phyloP scores from a whole-genome alignment of 1,140 invertebrate species.

The Drosophila subobscura region DNA sequence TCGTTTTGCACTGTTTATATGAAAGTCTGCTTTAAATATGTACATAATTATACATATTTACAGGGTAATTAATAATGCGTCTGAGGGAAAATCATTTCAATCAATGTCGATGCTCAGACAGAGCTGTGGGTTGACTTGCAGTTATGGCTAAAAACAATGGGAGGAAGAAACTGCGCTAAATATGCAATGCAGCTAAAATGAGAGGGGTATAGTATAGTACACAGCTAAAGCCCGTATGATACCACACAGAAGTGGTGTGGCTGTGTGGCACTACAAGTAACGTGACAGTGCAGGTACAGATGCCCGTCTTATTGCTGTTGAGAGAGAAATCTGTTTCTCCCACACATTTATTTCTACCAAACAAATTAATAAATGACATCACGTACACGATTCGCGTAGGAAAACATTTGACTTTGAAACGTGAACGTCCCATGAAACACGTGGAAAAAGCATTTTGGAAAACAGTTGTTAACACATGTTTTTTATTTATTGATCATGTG shows the following conservation, averaged over 20 bases:
- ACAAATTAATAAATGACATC: slow-evolving; percentile 3
- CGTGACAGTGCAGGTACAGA: no score
- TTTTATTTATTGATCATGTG: no score
- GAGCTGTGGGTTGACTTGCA: not conserved
- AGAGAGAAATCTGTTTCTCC: no score
- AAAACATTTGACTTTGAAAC: slow-evolving; percentile 19
- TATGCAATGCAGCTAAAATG: not conserved
- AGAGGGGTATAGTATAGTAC: no score
- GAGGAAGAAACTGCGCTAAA: not conserved
- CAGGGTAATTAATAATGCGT: slow-evolving; percentile 36
- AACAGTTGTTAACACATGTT: not conserved
- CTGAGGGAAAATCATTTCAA: slow-evolving; percentile 23
- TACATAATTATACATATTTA: slow-evolving; percentile 18
- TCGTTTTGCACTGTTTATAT: slow-evolving; percentile 16
- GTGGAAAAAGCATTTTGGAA: slow-evolving; percentile 15
- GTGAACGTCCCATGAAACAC: slow-evolving; percentile 8
- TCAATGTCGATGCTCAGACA: slow-evolving; percentile 18
- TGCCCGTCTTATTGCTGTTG: no score
- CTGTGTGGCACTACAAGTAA: no score
- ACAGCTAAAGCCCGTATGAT: no score
- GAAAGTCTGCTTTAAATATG: slow-evolving; percentile 28
- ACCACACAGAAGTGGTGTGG: no score
- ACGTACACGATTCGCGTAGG: slow-evolving; percentile 5
- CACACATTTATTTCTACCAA: slow-evolving; percentile 1
- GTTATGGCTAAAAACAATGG: not conserved